Evolutionary conservation across 2,888 invertebrate genomes (phyloP).

Genomic region (Lymantria dispar): DNA sequence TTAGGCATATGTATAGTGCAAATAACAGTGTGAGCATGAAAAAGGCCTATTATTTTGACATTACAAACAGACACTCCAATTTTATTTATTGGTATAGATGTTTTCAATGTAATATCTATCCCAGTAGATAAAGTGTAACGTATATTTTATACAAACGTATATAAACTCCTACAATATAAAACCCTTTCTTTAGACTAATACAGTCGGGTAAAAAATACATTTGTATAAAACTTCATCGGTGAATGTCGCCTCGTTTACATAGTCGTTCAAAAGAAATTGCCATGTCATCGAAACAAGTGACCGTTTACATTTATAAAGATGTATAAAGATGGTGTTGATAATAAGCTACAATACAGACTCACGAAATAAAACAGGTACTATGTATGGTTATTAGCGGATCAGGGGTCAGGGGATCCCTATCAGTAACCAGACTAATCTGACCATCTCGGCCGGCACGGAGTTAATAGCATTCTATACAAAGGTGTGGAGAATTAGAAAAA

Average conservation of each 20-base stretch:
- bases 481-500: conserved; percentile 10
- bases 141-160: too few relatives aligned
- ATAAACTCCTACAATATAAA: too few relatives aligned
- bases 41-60: too few relatives aligned
- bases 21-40: too few relatives aligned
- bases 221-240: conserved; percentile 21
- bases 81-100: too few relatives aligned
- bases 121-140: too few relatives aligned
- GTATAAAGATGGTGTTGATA: conserved; percentile 43
- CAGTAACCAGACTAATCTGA: conserved; percentile 54
- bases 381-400: conserved; percentile 70
- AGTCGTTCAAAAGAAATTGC: not conserved
- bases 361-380: conserved; percentile 51
- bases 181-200: too few relatives aligned
- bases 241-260: conserved; percentile 3
- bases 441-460: conserved; percentile 33
- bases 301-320: conserved; percentile 21
- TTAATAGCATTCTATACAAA: conserved; percentile 35
- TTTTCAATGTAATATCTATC: too few relatives aligned
- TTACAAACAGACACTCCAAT: too few relatives aligned
- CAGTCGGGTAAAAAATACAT: not conserved
- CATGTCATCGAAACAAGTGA: conserved; percentile 27
- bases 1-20: too few relatives aligned
- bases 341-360: conserved; percentile 50
- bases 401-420: conserved; percentile 70